These are phyloP conservation scores for Siderastrea radians DNA, from an alignment of 92 coral and sea anemone genomes.

Conservation along the genomic window DNA sequence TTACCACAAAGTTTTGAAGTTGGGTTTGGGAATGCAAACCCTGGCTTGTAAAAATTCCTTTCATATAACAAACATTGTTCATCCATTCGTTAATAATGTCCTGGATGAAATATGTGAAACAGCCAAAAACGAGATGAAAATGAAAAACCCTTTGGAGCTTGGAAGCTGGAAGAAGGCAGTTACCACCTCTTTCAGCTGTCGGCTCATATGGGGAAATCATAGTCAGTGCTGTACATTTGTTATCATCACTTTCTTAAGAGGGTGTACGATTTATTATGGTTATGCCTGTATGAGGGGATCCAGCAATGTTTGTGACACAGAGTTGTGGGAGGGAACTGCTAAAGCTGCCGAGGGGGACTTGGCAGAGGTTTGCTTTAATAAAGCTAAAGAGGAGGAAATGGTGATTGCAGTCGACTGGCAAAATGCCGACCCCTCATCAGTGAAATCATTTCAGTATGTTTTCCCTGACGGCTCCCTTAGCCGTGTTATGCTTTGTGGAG, in stretches of 20 bases:
- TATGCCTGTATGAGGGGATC: constrained; percentile 70
- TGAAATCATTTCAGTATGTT: constrained; percentile 4
- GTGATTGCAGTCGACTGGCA: constrained; percentile 54
- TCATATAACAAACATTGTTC: constrained; percentile 21
- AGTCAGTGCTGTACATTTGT: too few relatives aligned
- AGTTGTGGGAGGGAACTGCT: constrained; percentile 70
- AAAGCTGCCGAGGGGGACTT: constrained; percentile 73
- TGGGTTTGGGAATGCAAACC: constrained; percentile 35
- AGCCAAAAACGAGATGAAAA: constrained; percentile 61
- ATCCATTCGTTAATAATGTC: constrained; percentile 46
- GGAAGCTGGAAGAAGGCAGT: constrained; percentile 65
- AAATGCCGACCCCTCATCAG: constrained; percentile 69
- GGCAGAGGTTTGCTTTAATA: constrained; percentile 39
- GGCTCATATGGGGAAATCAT: constrained; percentile 59
- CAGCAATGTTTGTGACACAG: constrained; percentile 40
- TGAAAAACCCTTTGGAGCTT: neutral
- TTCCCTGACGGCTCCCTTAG: too few relatives aligned
- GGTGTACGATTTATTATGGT: constrained; percentile 65
- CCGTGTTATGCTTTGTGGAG: too few relatives aligned
- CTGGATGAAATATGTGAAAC: constrained; percentile 54
- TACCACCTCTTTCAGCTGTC: constrained; percentile 71
- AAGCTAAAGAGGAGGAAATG: constrained; percentile 57
- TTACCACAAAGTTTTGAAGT: constrained; percentile 38
- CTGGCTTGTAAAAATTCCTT: constrained; percentile 21
- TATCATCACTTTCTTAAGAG: constrained; percentile 45